A percentile compares a stretch with the other conserved stretches of the same genome.
Evolutionary conservation across 2,888 invertebrate genomes (phyloP).

Genomic region (Lutraria lutraria): DNA sequence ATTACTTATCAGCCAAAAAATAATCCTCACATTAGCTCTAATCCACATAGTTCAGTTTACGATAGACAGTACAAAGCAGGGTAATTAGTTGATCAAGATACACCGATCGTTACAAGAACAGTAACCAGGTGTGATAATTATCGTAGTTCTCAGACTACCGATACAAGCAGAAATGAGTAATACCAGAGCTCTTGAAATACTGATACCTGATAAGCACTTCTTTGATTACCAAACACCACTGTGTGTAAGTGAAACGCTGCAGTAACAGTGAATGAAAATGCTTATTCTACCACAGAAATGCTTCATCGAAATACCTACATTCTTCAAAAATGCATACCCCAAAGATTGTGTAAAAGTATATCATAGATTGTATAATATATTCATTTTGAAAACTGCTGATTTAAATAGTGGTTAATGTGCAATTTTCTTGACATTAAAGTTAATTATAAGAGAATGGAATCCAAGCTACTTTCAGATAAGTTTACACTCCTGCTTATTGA

Average conservation of each 20-base stretch:
- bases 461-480: too few species aligned
- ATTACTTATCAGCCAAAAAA: neutral
- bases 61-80: neutral
- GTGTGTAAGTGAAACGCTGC: neutral
- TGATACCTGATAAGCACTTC: constrained; percentile 4
- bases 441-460: too few species aligned
- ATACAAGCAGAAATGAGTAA: neutral
- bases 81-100: constrained; percentile 17
- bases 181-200: neutral
- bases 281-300: neutral
- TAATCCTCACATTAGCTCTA: neutral
- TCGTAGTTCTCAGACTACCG: neutral
- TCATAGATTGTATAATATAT: neutral
- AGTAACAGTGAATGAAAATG: neutral
- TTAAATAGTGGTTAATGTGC: too few species aligned
- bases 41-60: neutral
- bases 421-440: too few species aligned
- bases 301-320: neutral
- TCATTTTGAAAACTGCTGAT: too few species aligned
- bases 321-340: neutral
- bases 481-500: too few species aligned
- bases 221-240: neutral
- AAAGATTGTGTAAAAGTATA: neutral
- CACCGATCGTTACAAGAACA: neutral
- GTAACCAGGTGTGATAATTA: constrained; percentile 7